phyloP scores from a whole-genome alignment of 92 coral and sea anemone genomes.

The Phenganax marumi region DNA sequence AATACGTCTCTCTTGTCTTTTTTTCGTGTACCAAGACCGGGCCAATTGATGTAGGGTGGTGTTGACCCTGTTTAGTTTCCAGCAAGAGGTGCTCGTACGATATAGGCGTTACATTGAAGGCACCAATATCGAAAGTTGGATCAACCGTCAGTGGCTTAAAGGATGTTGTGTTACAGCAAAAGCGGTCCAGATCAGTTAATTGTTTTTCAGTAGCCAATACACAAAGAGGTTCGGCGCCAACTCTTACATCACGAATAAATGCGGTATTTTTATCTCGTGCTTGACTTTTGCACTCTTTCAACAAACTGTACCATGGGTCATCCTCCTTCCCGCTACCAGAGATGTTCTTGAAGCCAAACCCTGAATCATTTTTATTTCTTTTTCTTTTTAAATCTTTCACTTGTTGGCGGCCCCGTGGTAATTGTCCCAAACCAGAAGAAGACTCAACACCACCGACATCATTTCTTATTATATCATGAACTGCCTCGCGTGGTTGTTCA shows the following conservation, averaged over 20 bases:
- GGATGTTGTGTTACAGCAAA: conserved; percentile 52
- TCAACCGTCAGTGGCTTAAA: conserved; percentile 61
- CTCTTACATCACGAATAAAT: conserved; percentile 63
- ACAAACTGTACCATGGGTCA: conserved; percentile 35
- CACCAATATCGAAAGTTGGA: conserved; percentile 61
- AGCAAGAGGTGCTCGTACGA: conserved; percentile 59
- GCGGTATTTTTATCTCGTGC: conserved; percentile 31
- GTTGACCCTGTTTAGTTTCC: conserved; percentile 38
- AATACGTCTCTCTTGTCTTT: conserved; percentile 59
- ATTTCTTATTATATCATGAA: too few relatives aligned
- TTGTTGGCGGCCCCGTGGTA: too few relatives aligned
- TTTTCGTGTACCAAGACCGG: conserved; percentile 62
- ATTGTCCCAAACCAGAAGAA: too few relatives aligned
- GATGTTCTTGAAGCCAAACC: too few relatives aligned
- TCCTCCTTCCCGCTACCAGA: too few relatives aligned
- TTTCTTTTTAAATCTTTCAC: neutral
- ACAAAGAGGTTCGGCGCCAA: conserved; percentile 63
- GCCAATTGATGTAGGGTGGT: conserved; percentile 60
- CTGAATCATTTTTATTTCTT: conserved; percentile 48
- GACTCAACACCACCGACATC: too few relatives aligned
- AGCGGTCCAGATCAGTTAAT: conserved; percentile 34
- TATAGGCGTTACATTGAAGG: conserved; percentile 57
- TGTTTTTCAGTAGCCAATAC: conserved; percentile 42
- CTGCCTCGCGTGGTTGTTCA: too few relatives aligned
- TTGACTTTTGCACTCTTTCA: conserved; percentile 44